Evolutionary conservation across 2,888 invertebrate species (phyloP), one percentile per base, ranked within the genome.

Genomic region (Drosophila niveifrons): DNA sequence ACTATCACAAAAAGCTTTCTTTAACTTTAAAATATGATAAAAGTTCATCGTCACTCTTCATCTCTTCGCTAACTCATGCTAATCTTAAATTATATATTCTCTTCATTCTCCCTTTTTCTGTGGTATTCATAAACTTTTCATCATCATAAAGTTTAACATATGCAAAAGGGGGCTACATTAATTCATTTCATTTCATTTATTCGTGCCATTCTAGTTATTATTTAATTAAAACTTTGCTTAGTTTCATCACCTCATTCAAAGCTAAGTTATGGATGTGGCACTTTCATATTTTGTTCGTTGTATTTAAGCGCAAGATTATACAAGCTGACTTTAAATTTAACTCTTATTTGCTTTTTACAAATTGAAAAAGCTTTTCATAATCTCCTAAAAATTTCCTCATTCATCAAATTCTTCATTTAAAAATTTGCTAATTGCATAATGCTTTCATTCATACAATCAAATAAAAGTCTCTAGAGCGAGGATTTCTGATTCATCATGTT

Each of bases 401-500:
- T 55, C 55, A 55, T 13, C 4, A 6, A 44, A 43, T 31, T 13
- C 13, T 10, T 31, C 2, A 41, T 11, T 11, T n/a, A 4, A 11
- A 29, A 15, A 3, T 53, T 39, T 36, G 17, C 17, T 8, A 31
- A 9, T 17, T 56, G 13, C 31, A 7, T 44, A 34, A 53, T 17
- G n/a, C 11, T 31, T 56, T 18, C 55, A 44, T 56, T 44, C 55
- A 44, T 34, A 34, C 23, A 53, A 13, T 1, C 9, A 17, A 39
- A 15, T 28, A 28, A 41, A 13, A 53, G 28, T 52, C 36, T 13
- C 52, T 39, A 23, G 6, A 23, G 10, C 28, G 17, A n/a, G 18
- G 31, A 51, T 39, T 43, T 18, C 10, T 56, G 55, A 56, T 34
- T 34, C 44, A 56, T 52, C 23, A 13, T 6, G 34, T 31, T 44